A percentile compares a stretch with the other conserved stretches of the same genome.
Conservation (phyloP, 2,888 invertebrate species). For the Tortrix viridana region DNA sequence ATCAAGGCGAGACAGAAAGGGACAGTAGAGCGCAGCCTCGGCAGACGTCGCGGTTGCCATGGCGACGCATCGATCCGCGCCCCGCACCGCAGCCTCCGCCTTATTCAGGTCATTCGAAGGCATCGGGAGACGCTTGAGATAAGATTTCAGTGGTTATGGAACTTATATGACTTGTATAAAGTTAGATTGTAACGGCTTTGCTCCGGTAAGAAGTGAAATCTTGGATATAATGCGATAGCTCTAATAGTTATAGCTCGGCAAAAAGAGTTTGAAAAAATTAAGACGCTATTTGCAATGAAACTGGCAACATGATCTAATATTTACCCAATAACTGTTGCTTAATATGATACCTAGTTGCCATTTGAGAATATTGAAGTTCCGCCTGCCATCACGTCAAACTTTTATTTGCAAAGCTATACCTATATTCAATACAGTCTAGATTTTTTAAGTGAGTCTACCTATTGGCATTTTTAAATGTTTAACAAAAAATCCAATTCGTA, state of each 20-base stretch:
- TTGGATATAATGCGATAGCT: neutral
- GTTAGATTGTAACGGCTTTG: neutral
- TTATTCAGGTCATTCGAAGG: slow-evolving; percentile 80
- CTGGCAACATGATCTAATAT: too few species aligned
- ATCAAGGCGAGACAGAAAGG: slow-evolving; percentile 83
- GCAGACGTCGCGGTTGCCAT: slow-evolving; percentile 83
- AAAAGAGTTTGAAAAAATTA: too few species aligned
- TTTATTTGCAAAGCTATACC: too few species aligned
- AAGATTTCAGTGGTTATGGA: slow-evolving; percentile 17
- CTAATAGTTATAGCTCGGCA: too few species aligned
- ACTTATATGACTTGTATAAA: too few species aligned
- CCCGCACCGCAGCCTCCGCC: slow-evolving; percentile 65
- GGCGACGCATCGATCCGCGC: slow-evolving; percentile 80
- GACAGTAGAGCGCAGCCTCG: slow-evolving; percentile 83
- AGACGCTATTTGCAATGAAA: too few species aligned
- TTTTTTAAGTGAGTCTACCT: neutral
- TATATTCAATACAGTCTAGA: too few species aligned
- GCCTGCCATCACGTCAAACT: too few species aligned
- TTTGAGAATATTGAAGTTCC: too few species aligned
- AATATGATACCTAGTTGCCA: too few species aligned
- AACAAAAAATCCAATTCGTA: neutral
- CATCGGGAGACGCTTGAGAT: slow-evolving; percentile 32
- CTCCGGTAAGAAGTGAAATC: neutral
- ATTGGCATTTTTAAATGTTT: slow-evolving; percentile 1
- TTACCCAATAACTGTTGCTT: too few species aligned